These are phyloP conservation scores for Orthosia gracilis DNA, from an alignment of 2,888 invertebrate genomes.

Conservation along the genomic window DNA sequence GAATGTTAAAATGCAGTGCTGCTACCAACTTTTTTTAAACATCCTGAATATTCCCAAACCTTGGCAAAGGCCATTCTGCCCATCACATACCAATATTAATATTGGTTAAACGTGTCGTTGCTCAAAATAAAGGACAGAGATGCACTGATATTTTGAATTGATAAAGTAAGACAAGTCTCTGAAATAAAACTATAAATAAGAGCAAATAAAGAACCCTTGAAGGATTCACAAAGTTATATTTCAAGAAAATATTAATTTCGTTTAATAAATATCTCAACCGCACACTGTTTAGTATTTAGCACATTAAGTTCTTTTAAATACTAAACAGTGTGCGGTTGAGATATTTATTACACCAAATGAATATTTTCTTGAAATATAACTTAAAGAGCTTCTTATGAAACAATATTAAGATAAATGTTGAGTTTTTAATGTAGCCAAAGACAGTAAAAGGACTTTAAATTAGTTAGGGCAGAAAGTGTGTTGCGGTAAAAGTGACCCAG, in stretches of 20 bases:
- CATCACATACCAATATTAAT: no score
- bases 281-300: constrained; percentile 31
- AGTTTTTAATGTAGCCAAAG: neutral
- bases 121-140: neutral
- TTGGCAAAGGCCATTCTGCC: no score
- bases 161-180: neutral
- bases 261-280: constrained; percentile 11
- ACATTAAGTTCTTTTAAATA: no score
- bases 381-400: constrained; percentile 11
- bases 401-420: neutral
- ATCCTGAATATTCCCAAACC: no score
- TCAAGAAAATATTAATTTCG: constrained; percentile 24
- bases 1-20: no score
- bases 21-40: no score
- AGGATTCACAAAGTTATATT: neutral
- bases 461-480: neutral
- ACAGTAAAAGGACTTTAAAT: constrained; percentile 1
- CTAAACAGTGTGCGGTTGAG: no score
- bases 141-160: neutral
- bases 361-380: no score
- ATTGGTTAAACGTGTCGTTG: no score
- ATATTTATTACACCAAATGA: no score
- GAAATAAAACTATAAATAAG: constrained; percentile 9
- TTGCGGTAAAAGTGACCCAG: constrained; percentile 6
- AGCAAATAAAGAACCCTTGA: neutral